phyloP scores from a whole-genome alignment of 2,888 invertebrate species.

The Lepidocyrtinus sp. region DNA sequence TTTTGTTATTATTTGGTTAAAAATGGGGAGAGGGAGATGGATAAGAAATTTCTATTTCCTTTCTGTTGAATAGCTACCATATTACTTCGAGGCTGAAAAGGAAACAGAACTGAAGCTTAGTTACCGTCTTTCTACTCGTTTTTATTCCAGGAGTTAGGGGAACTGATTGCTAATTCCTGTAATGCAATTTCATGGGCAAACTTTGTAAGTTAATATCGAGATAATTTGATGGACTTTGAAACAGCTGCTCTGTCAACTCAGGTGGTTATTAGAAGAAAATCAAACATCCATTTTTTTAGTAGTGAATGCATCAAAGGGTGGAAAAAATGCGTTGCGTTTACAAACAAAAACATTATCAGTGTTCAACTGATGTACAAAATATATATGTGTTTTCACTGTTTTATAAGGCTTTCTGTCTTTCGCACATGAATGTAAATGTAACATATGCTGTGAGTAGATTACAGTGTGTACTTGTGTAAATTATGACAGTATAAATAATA shows the following conservation, averaged over 20 bases:
- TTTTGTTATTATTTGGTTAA: conserved; percentile 17
- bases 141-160: conserved; percentile 28
- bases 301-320: neutral
- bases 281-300: conserved; percentile 45
- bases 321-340: conserved; percentile 35
- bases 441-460: neutral
- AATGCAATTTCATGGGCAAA: conserved; percentile 62
- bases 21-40: neutral
- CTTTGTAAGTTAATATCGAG: conserved; percentile 53
- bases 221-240: conserved; percentile 57
- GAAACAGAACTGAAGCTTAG: too few species aligned
- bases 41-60: neutral
- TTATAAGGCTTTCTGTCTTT: neutral
- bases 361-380: too few species aligned
- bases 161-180: conserved; percentile 61
- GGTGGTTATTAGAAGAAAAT: conserved; percentile 61
- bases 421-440: neutral
- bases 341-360: conserved; percentile 35
- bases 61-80: too few species aligned
- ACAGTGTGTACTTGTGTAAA: neutral
- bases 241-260: conserved; percentile 62
- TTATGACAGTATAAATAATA: conserved; percentile 1
- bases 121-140: conserved; percentile 26
- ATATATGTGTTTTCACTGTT: neutral
- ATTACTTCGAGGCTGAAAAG: too few species aligned